Evolutionary conservation across 2,797 vertebrate species (phyloP).

Genomic region (Varecia variegata): DNA sequence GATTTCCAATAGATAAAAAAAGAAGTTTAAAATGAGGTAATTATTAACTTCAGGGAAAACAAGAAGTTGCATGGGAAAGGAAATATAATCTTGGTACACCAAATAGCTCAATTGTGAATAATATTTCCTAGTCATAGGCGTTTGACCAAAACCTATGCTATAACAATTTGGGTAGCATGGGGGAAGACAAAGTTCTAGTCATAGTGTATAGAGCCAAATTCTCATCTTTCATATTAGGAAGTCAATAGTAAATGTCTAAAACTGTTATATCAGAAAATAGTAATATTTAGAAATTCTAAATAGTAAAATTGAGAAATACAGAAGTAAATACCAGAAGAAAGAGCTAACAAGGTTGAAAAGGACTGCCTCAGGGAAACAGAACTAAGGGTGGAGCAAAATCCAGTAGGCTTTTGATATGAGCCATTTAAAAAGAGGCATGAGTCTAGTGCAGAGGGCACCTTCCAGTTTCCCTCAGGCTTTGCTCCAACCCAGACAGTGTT

Average conservation of each 20-base stretch:
- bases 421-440: neutral
- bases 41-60: constrained; percentile 24
- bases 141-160: constrained; percentile 23
- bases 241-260: neutral
- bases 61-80: neutral
- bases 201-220: neutral
- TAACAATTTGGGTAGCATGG: neutral
- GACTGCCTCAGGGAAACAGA: neutral
- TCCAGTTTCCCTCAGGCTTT: neutral
- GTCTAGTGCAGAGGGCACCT: neutral
- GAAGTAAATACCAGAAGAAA: neutral
- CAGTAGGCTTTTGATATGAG: neutral
- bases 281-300: neutral
- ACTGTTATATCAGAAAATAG: neutral
- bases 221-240: constrained; percentile 5
- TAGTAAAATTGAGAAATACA: neutral
- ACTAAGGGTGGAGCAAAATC: neutral
- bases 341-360: neutral
- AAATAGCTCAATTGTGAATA: neutral
- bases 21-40: constrained; percentile 12
- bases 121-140: neutral
- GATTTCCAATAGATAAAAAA: neutral
- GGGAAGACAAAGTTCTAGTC: neutral
- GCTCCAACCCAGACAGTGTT: neutral
- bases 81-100: neutral